These are phyloP conservation scores for Cassiopea xamachana DNA, from an alignment of 30 jellyfish, hydroid and myxozoan species.

Conservation along the genomic window DNA sequence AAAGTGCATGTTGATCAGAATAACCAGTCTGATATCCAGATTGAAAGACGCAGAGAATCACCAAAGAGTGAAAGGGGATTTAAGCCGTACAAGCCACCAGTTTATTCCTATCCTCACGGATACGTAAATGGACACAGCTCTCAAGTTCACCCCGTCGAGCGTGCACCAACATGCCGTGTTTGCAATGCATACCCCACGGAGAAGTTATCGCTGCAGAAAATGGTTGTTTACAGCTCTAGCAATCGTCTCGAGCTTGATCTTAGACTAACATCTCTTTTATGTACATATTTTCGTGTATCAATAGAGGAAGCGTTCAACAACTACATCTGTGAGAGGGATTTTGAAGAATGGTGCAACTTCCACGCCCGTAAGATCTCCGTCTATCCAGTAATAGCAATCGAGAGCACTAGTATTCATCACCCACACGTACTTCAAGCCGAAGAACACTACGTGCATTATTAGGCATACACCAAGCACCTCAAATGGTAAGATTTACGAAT, in stretches of 20 bases:
- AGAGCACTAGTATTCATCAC: conserved; percentile 52
- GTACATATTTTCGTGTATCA: conserved; percentile 75
- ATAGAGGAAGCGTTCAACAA: conserved; percentile 74
- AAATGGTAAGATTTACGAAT: conserved; percentile 43
- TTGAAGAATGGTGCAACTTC: conserved; percentile 76
- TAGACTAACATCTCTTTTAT: conserved; percentile 68
- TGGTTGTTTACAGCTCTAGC: conserved; percentile 74
- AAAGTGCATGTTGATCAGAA: conserved; percentile 8
- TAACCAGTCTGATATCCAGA: conserved; percentile 13
- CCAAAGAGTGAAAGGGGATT: conserved; percentile 44
- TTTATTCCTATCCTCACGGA: conserved; percentile 18
- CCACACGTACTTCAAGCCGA: conserved; percentile 53
- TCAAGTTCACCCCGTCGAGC: conserved; percentile 56
- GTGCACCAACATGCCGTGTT: conserved; percentile 68
- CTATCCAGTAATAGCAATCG: conserved; percentile 76
- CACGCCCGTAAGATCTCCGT: conserved; percentile 78
- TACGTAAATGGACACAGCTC: conserved; percentile 60
- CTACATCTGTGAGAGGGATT: conserved; percentile 78
- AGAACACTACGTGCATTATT: conserved; percentile 60
- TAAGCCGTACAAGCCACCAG: conserved; percentile 67
- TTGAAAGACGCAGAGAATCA: conserved; percentile 11
- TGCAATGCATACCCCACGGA: conserved; percentile 69
- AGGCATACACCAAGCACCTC: conserved; percentile 61
- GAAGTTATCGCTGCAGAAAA: conserved; percentile 66
- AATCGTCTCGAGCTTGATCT: conserved; percentile 63